Base-by-base conservation (phyloP, 1,140 invertebrate species). In the Macrocentrus cingulum region DNA sequence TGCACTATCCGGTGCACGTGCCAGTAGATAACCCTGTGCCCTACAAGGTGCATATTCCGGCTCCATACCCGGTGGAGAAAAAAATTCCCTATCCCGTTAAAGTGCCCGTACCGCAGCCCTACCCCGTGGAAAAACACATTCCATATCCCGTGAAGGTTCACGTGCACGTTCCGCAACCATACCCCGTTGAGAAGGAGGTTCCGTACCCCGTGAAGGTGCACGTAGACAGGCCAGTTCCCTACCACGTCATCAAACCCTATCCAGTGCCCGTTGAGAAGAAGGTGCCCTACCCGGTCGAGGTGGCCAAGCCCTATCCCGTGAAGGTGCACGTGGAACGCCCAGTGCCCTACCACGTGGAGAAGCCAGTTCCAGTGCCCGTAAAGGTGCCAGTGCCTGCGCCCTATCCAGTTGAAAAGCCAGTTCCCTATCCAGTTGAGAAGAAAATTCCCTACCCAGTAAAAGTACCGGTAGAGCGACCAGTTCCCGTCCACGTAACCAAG, bases 1-100 rank as follows among this genome's bases (percentile, higher is more conserved):
- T 88, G 19, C 87, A 84, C 62, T 85, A 85, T 68, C 85, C 87
- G 48, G 87, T 88, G 2, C 84, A 88, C 66, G 87, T 89, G 20
- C 86, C 74, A 6, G 83, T 87, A 37, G 85, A 87, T 37, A 80
- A 82, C 62, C 84, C 84, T 39, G 81, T 84, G n/a, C 84, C 86
- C n/a, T 83, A 86, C 46, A 83, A 85, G 59, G 80, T 86, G 0
- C 84, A 85, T 65, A 85, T 85, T 61, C 82, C 79, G 55, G 82
- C 85, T 51, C 85, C 85, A 9, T 87, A 87, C 67, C 83, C 85
- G 63, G 84, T 87, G 8, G 83, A 84, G 63, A 87, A 87, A 63
- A 74, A 76, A 32, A 80, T 86, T 53, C 80, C 84, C 19, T 82
- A 84, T 63, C 83, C 83, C 56, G 85, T 88, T 16, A 84, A 84